Evolutionary conservation across 2,888 invertebrate genomes (phyloP), one percentile per base, ranked within the genome.

Genomic region (Volucella bombylans): DNA sequence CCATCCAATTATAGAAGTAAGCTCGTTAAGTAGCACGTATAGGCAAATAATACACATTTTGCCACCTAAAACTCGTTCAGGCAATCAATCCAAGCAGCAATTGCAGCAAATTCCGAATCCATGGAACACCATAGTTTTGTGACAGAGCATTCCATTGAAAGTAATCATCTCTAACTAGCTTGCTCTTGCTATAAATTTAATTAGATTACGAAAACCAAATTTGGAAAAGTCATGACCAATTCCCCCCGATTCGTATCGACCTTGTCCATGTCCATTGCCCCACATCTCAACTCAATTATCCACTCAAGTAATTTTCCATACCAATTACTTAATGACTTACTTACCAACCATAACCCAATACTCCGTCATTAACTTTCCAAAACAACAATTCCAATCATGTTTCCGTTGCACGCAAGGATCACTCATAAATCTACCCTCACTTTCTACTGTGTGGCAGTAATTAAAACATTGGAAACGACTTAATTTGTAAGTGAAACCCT

Each of bases 401-500:
- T 55, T 43, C 8, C n/a, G 45, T 54, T 49, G 69, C 82, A 83
- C 83, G 83, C 80, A 74, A 74, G 54, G 15, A 49, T 12, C 43
- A 47, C 59, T 61, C 64, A 76, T 83, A 83, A 83, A 83, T 83
- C 54, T 55, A 50, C 65, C 14, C 45, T 80, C 80, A 83, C 83
- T 83, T 83, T 80, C 83, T 80, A 80, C 62, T 39, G 64, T 38
- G 76, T 45, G 54, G 39, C 55, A 12, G 74, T 76, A 83, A 83
- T 83, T 83, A 80, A 83, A 83, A 79, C n/a, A 43, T n/a, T 15
- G 12, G 64, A 68, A 74, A 83, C 83, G 76, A 80, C 83, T 83
- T 71, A 80, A 83, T 83, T 71, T 74, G 49, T 15, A 83, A 15
- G 50, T 50, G 50, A 50, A 50, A 50, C 14, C 15, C 50, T 15